Percentiles rank a stretch among this genome's conserved stretches.
These are phyloP conservation scores for Drosophila navojoa DNA, from an alignment of 1,140 invertebrate genomes.

Conservation along the genomic window DNA sequence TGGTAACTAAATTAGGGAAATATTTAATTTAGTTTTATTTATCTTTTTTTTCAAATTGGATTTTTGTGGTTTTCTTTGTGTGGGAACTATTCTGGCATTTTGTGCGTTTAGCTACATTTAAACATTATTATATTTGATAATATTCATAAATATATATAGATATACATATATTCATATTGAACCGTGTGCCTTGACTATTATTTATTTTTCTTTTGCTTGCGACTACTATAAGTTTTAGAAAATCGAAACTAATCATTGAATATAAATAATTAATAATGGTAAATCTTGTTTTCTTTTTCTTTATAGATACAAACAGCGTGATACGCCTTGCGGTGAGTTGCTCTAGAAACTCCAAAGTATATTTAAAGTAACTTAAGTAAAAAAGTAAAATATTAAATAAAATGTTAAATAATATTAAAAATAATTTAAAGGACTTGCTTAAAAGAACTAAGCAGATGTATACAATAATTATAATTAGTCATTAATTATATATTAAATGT, in stretches of 20 bases:
- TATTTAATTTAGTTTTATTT: slow-evolving; percentile 27
- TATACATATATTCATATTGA: slow-evolving; percentile 19
- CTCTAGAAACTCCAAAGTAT: background rate
- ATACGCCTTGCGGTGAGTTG: background rate
- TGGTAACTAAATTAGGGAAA: slow-evolving; percentile 9
- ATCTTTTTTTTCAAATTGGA: background rate
- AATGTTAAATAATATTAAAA: slow-evolving; percentile 28
- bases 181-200: slow-evolving; percentile 47
- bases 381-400: slow-evolving; percentile 41
- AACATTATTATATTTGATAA: background rate
- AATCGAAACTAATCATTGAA: slow-evolving; percentile 6
- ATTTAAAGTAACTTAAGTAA: slow-evolving; percentile 28
- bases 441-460: slow-evolving; percentile 32
- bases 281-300: slow-evolving; percentile 5
- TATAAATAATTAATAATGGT: background rate
- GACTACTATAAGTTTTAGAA: slow-evolving; percentile 20
- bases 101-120: slow-evolving; percentile 63
- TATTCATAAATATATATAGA: slow-evolving; percentile 1
- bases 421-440: slow-evolving; percentile 45
- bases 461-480: slow-evolving; percentile 20
- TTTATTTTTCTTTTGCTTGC: slow-evolving; percentile 24
- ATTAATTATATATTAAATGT: slow-evolving; percentile 31
- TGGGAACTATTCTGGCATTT: slow-evolving; percentile 38
- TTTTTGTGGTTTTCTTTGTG: slow-evolving; percentile 6
- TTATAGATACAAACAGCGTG: slow-evolving; percentile 17